These are phyloP conservation scores for Tapirus indicus DNA, from an alignment of 2,797 vertebrate genomes.

Conservation along the genomic window DNA sequence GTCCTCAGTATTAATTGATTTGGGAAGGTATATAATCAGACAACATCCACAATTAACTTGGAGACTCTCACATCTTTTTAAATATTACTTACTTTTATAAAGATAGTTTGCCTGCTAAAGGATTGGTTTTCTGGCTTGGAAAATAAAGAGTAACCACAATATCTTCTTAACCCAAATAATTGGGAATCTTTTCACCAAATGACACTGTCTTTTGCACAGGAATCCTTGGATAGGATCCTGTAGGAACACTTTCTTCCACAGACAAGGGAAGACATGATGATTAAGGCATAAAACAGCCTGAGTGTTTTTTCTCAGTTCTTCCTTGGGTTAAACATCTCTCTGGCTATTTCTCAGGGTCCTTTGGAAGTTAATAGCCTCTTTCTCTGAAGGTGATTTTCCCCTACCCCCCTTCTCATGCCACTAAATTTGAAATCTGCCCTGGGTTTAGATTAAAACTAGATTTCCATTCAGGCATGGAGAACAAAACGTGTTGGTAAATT, in stretches of 20 bases:
- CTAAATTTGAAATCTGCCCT: constrained; percentile 44
- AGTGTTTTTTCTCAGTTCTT: neutral
- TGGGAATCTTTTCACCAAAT: neutral
- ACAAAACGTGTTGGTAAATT: constrained; percentile 38
- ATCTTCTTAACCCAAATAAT: neutral
- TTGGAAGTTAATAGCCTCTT: constrained; percentile 33
- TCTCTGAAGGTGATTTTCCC: constrained; percentile 33
- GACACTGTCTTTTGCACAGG: neutral
- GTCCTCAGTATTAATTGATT: constrained; percentile 13
- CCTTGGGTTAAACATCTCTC: neutral
- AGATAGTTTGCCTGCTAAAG: neutral
- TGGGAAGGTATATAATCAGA: neutral
- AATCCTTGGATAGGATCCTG: neutral
- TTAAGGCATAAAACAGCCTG: neutral
- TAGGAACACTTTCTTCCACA: neutral
- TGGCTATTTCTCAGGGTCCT: neutral
- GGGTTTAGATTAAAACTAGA: constrained; percentile 14
- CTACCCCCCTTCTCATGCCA: neutral
- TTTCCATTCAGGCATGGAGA: neutral
- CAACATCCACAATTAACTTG: neutral
- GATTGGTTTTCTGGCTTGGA: constrained; percentile 22
- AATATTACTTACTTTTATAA: constrained; percentile 11
- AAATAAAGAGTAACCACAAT: constrained; percentile 13
- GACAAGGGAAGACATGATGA: neutral
- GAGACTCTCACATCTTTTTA: neutral